Percentiles rank a stretch among this genome's conserved stretches.
Evolutionary conservation across 1,140 invertebrate species (phyloP).

Genomic region (Brachionus paranguensis): DNA sequence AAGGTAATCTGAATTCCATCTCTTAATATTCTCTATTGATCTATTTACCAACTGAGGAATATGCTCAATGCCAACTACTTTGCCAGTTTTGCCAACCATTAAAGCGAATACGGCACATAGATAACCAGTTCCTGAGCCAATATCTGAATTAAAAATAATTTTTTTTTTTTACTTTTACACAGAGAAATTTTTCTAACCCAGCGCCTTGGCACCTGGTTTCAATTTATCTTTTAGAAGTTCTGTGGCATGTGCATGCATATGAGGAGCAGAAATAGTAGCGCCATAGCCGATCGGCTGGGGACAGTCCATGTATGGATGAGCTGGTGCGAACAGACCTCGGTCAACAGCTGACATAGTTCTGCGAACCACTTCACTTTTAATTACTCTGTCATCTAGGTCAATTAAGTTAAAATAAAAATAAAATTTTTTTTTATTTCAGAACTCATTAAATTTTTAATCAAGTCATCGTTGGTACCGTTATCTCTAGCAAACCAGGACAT

Average conservation of each 20-base stretch:
- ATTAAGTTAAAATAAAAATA: background rate
- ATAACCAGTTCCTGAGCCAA: constrained; percentile 91
- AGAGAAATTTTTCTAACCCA: constrained; percentile 49
- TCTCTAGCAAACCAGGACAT: background rate
- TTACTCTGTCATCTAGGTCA: background rate
- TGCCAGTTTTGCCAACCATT: constrained; percentile 72
- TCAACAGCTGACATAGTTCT: constrained; percentile 21
- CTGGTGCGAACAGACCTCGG: background rate
- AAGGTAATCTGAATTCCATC: constrained; percentile 61
- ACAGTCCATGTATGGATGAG: constrained; percentile 3
- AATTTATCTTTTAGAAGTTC: constrained; percentile 79
- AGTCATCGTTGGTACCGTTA: background rate
- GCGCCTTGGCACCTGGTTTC: constrained; percentile 66
- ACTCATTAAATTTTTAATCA: background rate
- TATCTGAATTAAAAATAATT: constrained; percentile 61
- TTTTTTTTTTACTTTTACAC: background rate
- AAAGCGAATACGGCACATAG: constrained; percentile 86
- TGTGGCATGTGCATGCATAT: constrained; percentile 94
- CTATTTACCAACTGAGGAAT: constrained; percentile 73
- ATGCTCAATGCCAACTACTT: constrained; percentile 83
- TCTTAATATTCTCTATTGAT: constrained; percentile 70
- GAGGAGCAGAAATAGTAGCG: constrained; percentile 49
- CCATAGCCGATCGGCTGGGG: constrained; percentile 39
- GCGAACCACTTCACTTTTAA: background rate
- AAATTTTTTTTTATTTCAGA: background rate